A percentile compares a stretch with the other conserved stretches of the same genome.
phyloP scores from a whole-genome alignment of 2,113 vertebrate species.

The Tragelaphus strepsiceros region DNA sequence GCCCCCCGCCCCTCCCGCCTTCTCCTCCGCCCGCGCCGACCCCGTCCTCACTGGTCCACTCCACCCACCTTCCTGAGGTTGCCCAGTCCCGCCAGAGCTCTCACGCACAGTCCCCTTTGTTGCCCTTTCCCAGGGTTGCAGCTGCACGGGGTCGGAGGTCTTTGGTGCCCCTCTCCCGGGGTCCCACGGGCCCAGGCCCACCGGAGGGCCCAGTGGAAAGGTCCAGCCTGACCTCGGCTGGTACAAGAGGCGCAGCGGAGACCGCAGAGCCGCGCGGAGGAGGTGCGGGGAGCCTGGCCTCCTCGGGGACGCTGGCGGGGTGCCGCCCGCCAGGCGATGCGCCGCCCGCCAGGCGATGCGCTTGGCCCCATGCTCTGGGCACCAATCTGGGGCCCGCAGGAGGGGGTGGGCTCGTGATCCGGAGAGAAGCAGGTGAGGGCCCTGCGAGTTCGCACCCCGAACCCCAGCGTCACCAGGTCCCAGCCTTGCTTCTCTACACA shows the following conservation, averaged over 20 bases:
- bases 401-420: not conserved
- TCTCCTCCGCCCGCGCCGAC: not conserved
- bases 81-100: not conserved
- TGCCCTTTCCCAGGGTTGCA: too few species aligned
- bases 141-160: not conserved
- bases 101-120: too few species aligned
- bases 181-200: not conserved
- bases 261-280: not conserved
- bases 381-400: not conserved
- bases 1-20: too few species aligned
- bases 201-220: too few species aligned
- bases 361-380: not conserved
- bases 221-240: not conserved
- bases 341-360: fast-evolving
- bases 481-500: too few species aligned
- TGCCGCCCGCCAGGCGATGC: not conserved
- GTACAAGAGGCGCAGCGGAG: not conserved
- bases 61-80: not conserved
- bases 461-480: not conserved
- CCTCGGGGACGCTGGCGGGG: not conserved
- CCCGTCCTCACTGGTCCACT: fast-evolving
- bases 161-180: not conserved
- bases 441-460: not conserved
- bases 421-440: not conserved
- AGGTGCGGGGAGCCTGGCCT: not conserved